Conservation (phyloP, 2,113 vertebrate species). For the Atlantisia rogersi region DNA sequence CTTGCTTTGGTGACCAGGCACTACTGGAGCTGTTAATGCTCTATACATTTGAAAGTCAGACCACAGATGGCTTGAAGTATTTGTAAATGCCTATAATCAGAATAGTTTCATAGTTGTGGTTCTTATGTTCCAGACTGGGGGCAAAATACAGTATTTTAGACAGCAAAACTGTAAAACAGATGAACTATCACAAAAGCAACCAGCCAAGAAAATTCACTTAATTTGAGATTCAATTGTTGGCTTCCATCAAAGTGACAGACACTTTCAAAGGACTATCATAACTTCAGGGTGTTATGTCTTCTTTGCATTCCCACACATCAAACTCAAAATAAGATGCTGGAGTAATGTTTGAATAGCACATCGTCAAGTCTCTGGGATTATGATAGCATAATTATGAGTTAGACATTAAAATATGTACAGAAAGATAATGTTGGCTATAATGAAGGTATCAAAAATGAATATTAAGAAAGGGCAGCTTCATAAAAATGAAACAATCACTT, state of each 20-base stretch:
- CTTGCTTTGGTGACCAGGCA: neutral
- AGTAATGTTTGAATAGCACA: neutral
- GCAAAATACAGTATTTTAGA: neutral
- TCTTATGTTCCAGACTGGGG: neutral
- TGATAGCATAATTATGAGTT: neutral
- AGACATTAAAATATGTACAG: neutral
- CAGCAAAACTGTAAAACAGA: neutral
- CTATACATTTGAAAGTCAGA: neutral
- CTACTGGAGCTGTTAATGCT: neutral
- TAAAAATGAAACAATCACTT: neutral
- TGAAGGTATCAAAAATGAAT: neutral
- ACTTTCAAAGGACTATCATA: neutral
- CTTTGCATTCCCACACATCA: neutral
- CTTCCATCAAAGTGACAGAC: neutral
- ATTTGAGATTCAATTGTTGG: neutral
- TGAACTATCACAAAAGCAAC: neutral
- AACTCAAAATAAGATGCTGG: neutral
- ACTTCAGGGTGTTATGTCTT: neutral
- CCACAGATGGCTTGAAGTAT: neutral
- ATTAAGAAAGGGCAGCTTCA: neutral
- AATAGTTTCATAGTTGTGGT: neutral
- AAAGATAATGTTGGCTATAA: neutral
- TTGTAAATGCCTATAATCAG: neutral
- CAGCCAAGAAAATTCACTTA: neutral
- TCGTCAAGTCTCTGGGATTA: neutral